Evolutionary conservation across 2,888 invertebrate species (phyloP), one percentile per base, ranked within the genome.

Genomic region (Xylocampa areola): DNA sequence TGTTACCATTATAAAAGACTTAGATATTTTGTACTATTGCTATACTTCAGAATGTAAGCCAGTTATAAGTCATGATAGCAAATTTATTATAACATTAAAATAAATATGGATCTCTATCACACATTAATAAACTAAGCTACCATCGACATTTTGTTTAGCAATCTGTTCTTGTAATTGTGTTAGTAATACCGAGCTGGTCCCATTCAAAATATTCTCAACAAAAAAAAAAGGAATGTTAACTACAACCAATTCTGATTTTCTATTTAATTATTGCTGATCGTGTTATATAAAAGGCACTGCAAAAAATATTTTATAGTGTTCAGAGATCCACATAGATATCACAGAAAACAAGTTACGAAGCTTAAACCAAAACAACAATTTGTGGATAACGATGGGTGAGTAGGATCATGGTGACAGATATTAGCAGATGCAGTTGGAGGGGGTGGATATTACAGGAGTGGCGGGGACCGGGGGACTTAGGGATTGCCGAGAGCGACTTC

Each of bases 321-420:
- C 21, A 77, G 85, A 87, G 83, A 88, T 82, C 89, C 86, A 85
- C 71, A 82, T 72, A 50, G 29, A 60, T 86, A 88, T 86, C 82
- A 86, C 84, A 85, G 76, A 81, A 84, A 81, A 74, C 52, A 80
- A 81, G 69, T 77, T 50, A 76, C 62, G 16, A 89, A 89, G 88
- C 88, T 94, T 94, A 95, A 91, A 95, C 92, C 83, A 95, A 95
- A 89, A 95, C 94, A 79, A 95, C 91, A 79, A 95, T 95, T 79
- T 96, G 95, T 67, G 96, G 96, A 82, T 96, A 96, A 88, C 95
- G 95, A 89, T 95, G 95, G 68, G 95, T 95, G 83, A 96, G 94
- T 41, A 96, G 92, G 84, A 96, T 94, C 92, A 96, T 94, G 64
- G 96, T 96, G 77, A 96, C 94, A 60, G 96, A 96, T 79, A 96